Conservation (phyloP, 92 coral and sea anemone genomes). For the Blastomussa wellsi region DNA sequence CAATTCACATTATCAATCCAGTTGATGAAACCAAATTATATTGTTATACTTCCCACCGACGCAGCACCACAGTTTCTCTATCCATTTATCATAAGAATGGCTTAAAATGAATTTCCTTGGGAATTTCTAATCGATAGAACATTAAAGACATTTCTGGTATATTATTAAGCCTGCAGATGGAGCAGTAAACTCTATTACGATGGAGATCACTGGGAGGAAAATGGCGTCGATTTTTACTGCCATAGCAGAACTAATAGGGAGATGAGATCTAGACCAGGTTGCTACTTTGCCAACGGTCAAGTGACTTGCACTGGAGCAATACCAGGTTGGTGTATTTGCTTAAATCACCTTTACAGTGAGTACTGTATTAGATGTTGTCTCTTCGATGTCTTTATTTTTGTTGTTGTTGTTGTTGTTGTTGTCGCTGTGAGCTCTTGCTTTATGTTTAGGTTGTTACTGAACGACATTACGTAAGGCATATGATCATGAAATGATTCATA, state of each 20-base stretch:
- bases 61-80: too few species aligned
- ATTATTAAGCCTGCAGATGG: constrained; percentile 31
- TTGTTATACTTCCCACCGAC: too few species aligned
- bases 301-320: constrained; percentile 37
- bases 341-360: neutral
- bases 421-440: neutral
- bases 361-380: neutral
- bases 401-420: neutral
- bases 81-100: too few species aligned
- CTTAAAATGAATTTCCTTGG: neutral
- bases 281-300: constrained; percentile 14
- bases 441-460: neutral
- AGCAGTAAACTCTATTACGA: constrained; percentile 28
- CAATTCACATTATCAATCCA: too few species aligned
- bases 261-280: constrained; percentile 36
- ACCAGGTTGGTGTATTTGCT: constrained; percentile 25
- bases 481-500: too few species aligned
- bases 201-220: constrained; percentile 37
- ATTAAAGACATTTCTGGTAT: neutral
- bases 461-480: neutral
- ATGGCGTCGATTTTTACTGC: constrained; percentile 44
- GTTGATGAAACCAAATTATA: too few species aligned
- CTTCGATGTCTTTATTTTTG: neutral
- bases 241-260: constrained; percentile 4
- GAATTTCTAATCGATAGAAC: neutral